These are phyloP conservation scores for Serinus canaria DNA, from an alignment of 2,113 vertebrate species.

Conservation along the genomic window DNA sequence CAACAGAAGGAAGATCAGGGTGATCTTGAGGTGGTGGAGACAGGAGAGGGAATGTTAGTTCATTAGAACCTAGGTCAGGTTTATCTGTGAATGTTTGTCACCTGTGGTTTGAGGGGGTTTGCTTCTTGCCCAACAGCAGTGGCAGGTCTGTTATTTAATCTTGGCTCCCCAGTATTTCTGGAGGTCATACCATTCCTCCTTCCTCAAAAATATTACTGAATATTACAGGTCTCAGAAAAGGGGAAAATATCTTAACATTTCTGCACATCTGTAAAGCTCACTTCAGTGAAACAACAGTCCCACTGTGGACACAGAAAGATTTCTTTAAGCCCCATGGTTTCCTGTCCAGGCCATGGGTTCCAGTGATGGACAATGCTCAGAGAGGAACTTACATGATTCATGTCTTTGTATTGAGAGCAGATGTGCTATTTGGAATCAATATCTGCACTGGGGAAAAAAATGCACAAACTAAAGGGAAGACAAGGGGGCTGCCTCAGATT, in stretches of 20 bases:
- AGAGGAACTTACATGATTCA: background rate
- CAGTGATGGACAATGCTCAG: background rate
- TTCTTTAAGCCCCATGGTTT: background rate
- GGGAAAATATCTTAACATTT: background rate
- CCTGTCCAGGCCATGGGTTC: background rate
- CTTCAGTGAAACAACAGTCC: background rate
- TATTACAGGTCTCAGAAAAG: background rate
- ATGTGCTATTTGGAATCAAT: background rate
- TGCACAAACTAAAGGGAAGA: background rate
- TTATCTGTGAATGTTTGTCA: background rate
- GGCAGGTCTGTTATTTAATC: background rate
- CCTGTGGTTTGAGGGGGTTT: background rate
- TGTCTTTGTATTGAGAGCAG: background rate
- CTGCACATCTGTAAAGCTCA: background rate
- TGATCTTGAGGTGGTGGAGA: background rate
- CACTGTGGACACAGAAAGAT: background rate
- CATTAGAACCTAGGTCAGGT: background rate
- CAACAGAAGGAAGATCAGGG: background rate
- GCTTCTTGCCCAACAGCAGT: background rate
- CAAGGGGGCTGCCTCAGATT: background rate
- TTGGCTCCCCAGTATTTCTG: background rate
- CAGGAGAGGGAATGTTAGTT: background rate
- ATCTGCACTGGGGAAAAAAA: background rate
- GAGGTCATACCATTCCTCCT: background rate
- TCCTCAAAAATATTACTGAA: background rate